Base-by-base conservation (phyloP, 2,888 invertebrate genomes). In the Vesta saturnalis region DNA sequence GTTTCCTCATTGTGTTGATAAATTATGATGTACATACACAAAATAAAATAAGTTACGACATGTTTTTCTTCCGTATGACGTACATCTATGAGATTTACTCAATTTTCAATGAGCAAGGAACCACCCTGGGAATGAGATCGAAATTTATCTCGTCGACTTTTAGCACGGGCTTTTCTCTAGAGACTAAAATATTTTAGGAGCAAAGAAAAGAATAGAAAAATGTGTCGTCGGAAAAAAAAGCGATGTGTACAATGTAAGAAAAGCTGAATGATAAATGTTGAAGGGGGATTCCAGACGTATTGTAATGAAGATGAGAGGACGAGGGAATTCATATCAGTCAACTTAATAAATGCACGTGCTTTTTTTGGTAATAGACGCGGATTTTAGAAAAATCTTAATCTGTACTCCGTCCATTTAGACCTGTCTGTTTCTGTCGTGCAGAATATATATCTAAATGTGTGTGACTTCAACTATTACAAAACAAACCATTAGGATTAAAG, bases 181-280 rank as follows among this genome's bases (percentile, higher is more conserved):
- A 74, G 75, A 73, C 71, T 76, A 72, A 77, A 77, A 78, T 77
- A 78, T 78, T 77, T 77, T 76, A 74, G 75, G 70, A 72, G 76
- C 74, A 73, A 73, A 75, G 74, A 72, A 77, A 77, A 74, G 77
- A 78, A 78, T 76, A 75, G 79, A 77, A 79, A 79, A 79, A 78
- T 77, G 79, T 77, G 78, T 77, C 77, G 78, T 74, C 76, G 74
- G 74, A 78, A 78, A 76, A 79, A 79, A 77, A 77, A 77, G 77
- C 79, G 77, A 77, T 78, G 78, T 77, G 78, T 77, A 79, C 78
- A 77, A 77, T 76, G 77, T 78, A 78, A 78, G 78, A 75, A 77
- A 78, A 75, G 77, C 74, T 66, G 76, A 74, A 79, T 79, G 78
- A 79, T 76, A 78, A 79, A 79, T 78, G 78, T 72, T 73, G 72